A percentile compares a stretch with the other conserved stretches of the same genome.
Conservation (phyloP, 2,888 invertebrate species). For the Melinaea menophilus region DNA sequence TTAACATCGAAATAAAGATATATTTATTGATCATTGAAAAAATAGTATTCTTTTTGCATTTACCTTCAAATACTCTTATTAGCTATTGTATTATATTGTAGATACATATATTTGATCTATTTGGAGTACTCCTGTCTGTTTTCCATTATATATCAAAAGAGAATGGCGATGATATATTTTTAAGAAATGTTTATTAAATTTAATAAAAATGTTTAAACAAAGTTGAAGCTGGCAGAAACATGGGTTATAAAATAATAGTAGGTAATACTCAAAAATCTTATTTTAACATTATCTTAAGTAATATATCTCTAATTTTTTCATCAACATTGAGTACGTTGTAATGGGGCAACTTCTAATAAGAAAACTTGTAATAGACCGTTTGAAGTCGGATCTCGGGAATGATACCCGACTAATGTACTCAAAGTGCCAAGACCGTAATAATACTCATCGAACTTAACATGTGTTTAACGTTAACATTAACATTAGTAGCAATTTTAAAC, state of each 20-base stretch:
- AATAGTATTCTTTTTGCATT: too few relatives aligned
- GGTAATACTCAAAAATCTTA: not conserved
- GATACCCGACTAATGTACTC: constrained; percentile 67
- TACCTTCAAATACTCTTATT: too few relatives aligned
- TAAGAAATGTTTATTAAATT: too few relatives aligned
- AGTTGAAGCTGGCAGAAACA: not conserved
- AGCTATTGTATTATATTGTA: too few relatives aligned
- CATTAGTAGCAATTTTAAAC: too few relatives aligned
- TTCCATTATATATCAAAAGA: too few relatives aligned
- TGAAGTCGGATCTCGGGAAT: constrained; percentile 59
- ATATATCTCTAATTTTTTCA: constrained; percentile 46
- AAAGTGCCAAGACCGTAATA: constrained; percentile 43
- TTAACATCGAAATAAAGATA: too few relatives aligned
- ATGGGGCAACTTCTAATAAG: constrained; percentile 75
- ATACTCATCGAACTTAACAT: constrained; percentile 29
- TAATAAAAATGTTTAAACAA: not conserved
- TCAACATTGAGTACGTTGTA: constrained; percentile 57
- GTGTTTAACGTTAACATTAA: constrained; percentile 9
- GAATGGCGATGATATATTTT: too few relatives aligned
- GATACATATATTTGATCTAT: too few relatives aligned
- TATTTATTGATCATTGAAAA: too few relatives aligned
- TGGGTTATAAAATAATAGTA: not conserved
- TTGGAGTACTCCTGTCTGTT: too few relatives aligned
- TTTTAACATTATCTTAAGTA: constrained; percentile 27
- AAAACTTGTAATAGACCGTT: constrained; percentile 74